phyloP scores from a whole-genome alignment of 2,888 invertebrate species.

The Ormyrus labotus region DNA sequence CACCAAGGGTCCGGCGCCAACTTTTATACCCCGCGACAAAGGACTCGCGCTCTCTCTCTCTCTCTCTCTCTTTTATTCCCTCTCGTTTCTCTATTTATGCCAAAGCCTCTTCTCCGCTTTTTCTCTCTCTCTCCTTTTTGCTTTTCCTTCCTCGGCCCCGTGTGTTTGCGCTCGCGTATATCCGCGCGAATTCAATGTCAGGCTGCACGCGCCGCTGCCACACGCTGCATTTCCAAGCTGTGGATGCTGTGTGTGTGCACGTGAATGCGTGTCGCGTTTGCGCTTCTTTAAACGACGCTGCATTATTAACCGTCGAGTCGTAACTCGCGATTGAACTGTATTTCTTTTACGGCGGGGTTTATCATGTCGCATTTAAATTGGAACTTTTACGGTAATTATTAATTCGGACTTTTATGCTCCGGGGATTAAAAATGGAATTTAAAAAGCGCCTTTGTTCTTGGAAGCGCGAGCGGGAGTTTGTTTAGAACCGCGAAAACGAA shows the following conservation, averaged over 20 bases:
- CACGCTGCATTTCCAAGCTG: background rate
- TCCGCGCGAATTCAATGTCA: background rate
- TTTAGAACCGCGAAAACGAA: no score
- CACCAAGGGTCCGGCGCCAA: conserved; percentile 50
- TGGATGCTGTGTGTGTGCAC: background rate
- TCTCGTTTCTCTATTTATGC: conserved; percentile 46
- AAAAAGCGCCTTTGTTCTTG: no score
- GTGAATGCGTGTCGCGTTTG: background rate
- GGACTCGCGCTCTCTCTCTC: conserved; percentile 37
- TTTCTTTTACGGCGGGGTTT: no score
- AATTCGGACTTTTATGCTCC: no score
- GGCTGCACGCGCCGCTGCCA: background rate
- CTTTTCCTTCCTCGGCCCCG: background rate
- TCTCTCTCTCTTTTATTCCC: conserved; percentile 44
- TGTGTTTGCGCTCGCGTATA: background rate
- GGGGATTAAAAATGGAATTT: no score
- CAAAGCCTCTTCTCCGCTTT: background rate
- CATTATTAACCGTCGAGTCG: no score
- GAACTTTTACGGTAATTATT: no score
- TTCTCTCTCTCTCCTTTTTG: conserved; percentile 14
- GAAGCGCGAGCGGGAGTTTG: no score
- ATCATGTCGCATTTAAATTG: no score
- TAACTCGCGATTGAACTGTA: no score
- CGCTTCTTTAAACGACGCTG: no score
- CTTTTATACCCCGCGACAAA: conserved; percentile 35